Conservation (phyloP, 2,113 vertebrate genomes). For the Pycnonotus jocosus region DNA sequence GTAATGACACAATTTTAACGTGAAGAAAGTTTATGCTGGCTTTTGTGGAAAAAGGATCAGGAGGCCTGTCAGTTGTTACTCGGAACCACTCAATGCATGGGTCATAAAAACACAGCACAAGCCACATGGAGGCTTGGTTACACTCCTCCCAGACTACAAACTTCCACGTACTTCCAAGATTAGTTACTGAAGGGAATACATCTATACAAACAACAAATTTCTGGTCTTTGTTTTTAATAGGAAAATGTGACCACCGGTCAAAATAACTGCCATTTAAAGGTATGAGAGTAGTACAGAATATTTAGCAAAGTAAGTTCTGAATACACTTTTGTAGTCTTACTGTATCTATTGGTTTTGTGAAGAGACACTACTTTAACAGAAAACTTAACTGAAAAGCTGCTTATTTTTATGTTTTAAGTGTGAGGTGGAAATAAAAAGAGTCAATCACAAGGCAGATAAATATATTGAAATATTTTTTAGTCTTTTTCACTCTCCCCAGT, state of each 20-base stretch:
- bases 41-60: neutral
- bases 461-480: neutral
- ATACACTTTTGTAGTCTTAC: neutral
- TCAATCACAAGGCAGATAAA: neutral
- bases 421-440: neutral
- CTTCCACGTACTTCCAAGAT: accelerated
- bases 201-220: neutral
- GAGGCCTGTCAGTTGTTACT: neutral
- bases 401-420: neutral
- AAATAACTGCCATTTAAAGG: neutral
- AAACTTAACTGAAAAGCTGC: neutral
- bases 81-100: neutral
- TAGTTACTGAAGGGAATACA: neutral
- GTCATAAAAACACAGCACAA: neutral
- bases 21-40: neutral
- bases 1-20: neutral
- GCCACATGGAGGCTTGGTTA: neutral
- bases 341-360: neutral
- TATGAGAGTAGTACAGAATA: neutral
- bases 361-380: neutral
- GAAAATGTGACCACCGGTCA: neutral
- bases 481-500: neutral
- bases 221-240: neutral
- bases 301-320: neutral
- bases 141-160: accelerated